phyloP scores from a whole-genome alignment of 2,797 vertebrate species.

The Scleropages formosus region DNA sequence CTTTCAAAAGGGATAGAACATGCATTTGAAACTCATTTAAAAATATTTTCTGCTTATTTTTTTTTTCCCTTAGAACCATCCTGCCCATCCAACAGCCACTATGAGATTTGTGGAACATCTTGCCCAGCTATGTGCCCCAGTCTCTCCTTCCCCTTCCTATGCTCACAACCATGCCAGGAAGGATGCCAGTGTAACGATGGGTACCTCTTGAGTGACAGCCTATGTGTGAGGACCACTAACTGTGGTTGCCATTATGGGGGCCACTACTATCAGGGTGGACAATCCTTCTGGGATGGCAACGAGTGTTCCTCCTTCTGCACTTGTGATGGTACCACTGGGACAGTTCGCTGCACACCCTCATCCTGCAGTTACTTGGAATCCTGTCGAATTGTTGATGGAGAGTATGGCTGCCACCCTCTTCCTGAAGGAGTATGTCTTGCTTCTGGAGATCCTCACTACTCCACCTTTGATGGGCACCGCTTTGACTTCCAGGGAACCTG shows the following conservation, averaged over 20 bases:
- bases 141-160: constrained; percentile 60
- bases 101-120: constrained; percentile 55
- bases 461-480: constrained; percentile 54
- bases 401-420: constrained; percentile 54
- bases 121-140: constrained; percentile 61
- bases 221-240: constrained; percentile 54
- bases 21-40: constrained; percentile 1
- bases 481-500: constrained; percentile 65
- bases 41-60: constrained; percentile 10
- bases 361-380: constrained; percentile 50
- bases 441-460: constrained; percentile 66
- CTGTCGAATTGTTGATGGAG: constrained; percentile 48
- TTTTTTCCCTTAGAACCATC: constrained; percentile 43
- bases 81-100: constrained; percentile 62
- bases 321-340: constrained; percentile 53
- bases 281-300: constrained; percentile 57
- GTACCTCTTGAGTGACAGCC: constrained; percentile 53
- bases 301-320: constrained; percentile 51
- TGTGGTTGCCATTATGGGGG: constrained; percentile 62
- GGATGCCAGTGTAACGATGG: constrained; percentile 65
- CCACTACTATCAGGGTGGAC: constrained; percentile 45
- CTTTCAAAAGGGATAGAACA: neutral
- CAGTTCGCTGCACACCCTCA: constrained; percentile 43
- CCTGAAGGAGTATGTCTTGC: constrained; percentile 54
- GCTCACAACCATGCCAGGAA: constrained; percentile 56